phyloP scores from a whole-genome alignment of 2,888 invertebrate species.

The Agrochola lota region DNA sequence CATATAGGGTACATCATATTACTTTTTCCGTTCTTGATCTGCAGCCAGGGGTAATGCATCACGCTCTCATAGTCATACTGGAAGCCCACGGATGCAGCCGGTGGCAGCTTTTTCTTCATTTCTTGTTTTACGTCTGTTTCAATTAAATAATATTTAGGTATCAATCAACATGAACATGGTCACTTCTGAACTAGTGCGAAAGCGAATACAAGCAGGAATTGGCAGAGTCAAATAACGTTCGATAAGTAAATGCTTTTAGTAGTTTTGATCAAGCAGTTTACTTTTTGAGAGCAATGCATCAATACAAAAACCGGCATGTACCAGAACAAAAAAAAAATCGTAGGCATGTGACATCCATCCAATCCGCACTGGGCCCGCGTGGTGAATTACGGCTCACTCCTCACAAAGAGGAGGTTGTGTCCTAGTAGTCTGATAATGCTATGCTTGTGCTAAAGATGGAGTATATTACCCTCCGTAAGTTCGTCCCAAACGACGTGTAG shows the following conservation, averaged over 20 bases:
- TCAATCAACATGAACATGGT: no score
- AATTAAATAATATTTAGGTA: not conserved
- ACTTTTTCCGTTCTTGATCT: constrained; percentile 83
- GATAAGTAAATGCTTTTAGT: not conserved
- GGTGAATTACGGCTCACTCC: not conserved
- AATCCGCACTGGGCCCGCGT: not conserved
- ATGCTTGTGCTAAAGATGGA: not conserved
- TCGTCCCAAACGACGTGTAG: constrained; percentile 83
- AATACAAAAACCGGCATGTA: no score
- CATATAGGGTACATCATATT: constrained; percentile 88
- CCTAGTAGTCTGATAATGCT: no score
- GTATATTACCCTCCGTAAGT: constrained; percentile 76
- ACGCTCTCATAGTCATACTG: constrained; percentile 87
- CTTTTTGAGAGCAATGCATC: not conserved
- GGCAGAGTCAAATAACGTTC: not conserved
- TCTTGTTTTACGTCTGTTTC: constrained; percentile 77
- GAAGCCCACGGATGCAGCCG: constrained; percentile 83
- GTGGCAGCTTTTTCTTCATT: constrained; percentile 77
- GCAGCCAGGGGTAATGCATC: constrained; percentile 88
- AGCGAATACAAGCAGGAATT: not conserved
- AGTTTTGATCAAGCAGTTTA: not conserved
- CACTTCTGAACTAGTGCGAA: not conserved
- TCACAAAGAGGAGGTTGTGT: not conserved
- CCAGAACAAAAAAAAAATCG: not conserved
- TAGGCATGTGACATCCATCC: not conserved